These are phyloP conservation scores for Palloptera scutellata DNA, from an alignment of 2,888 invertebrate genomes.

Conservation along the genomic window DNA sequence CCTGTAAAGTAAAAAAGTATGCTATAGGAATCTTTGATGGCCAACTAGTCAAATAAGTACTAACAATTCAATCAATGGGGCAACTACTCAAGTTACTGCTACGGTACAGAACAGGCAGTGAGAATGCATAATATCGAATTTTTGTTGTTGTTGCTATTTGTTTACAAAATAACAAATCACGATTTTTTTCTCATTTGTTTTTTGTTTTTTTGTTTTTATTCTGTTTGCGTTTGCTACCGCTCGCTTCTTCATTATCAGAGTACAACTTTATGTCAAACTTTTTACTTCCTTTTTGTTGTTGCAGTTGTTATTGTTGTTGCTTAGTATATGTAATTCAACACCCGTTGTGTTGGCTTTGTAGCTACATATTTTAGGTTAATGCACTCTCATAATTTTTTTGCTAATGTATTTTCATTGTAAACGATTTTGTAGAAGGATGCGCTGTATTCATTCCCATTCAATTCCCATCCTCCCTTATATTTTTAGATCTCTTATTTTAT, in stretches of 20 bases:
- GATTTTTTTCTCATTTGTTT: background rate
- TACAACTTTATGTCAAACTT: too few species aligned
- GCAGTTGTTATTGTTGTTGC: too few species aligned
- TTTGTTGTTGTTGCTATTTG: constrained; percentile 18
- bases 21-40: too few species aligned
- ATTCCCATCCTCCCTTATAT: too few species aligned
- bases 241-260: too few species aligned
- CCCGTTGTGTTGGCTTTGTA: constrained; percentile 12
- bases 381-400: constrained; percentile 21
- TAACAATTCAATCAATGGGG: too few species aligned
- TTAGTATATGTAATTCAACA: constrained; percentile 12
- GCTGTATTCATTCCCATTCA: too few species aligned
- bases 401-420: background rate
- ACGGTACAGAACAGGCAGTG: background rate
- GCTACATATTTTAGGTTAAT: constrained; percentile 26
- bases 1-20: too few species aligned
- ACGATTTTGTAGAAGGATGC: too few species aligned
- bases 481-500: too few species aligned
- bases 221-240: constrained; percentile 19
- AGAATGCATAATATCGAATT: background rate
- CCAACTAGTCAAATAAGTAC: too few species aligned
- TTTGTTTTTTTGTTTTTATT: constrained; percentile 8
- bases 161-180: constrained; percentile 28
- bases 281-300: too few species aligned
- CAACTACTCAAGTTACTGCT: background rate